Evolutionary conservation across 1,140 invertebrate genomes (phyloP).

Genomic region (Panulirus ornatus): DNA sequence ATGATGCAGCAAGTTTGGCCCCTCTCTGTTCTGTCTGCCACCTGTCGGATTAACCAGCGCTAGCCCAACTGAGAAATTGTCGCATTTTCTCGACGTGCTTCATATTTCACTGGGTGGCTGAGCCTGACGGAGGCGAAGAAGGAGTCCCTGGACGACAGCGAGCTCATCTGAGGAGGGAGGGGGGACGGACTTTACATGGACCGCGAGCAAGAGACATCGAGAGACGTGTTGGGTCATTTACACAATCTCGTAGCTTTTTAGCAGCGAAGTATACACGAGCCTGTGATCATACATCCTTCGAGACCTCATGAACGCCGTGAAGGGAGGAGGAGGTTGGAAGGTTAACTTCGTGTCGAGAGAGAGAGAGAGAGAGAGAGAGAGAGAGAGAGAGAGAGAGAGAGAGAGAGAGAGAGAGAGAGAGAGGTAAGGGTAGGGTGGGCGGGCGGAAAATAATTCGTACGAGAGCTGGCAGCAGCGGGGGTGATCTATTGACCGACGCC

Average conservation of each 20-base stretch:
- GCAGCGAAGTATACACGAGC: no score
- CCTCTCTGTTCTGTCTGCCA: conserved; percentile 69
- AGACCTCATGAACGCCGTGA: neutral
- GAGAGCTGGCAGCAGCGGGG: conserved; percentile 1
- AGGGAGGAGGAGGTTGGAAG: neutral
- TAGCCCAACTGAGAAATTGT: conserved; percentile 70
- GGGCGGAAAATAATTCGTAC: no score
- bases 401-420: neutral
- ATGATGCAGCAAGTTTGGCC: conserved; percentile 65
- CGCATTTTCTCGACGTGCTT: conserved; percentile 71
- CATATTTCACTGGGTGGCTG: conserved; percentile 63
- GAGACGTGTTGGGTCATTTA: no score
- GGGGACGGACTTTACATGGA: no score
- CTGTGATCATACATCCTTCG: no score
- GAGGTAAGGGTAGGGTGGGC: neutral
- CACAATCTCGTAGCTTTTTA: no score
- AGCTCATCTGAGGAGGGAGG: neutral
- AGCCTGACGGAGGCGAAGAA: neutral
- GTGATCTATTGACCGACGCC: conserved; percentile 14
- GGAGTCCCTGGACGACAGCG: neutral
- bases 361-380: neutral
- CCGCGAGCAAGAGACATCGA: no score
- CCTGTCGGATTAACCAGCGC: conserved; percentile 66
- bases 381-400: neutral
- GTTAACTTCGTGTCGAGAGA: neutral